Base-by-base conservation (phyloP, 2,888 invertebrate species). In the Labia minor region DNA sequence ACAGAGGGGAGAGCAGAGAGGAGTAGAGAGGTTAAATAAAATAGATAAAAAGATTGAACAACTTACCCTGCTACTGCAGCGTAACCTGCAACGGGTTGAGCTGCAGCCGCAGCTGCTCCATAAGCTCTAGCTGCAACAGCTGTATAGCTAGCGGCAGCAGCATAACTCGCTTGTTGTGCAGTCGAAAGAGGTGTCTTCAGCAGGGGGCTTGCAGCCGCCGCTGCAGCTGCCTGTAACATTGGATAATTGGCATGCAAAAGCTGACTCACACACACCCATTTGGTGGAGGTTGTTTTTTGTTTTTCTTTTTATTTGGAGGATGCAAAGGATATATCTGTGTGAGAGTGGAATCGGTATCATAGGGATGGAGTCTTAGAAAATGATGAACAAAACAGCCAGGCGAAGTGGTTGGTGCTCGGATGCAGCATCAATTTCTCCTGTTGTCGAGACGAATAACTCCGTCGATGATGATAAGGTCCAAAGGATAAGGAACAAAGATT, bases 111-210 rank as follows among this genome's bases (percentile, higher is more conserved):
- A 72, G 85, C 86, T 69, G 89, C 89, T 73, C 87, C 87, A 74
- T 89, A 89, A 72, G 90, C 91, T 72, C 90, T 83, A 72, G 90
- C 90, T 72, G 91, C 91, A 37, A 90, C 91, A 70, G 90, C 90
- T 76, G 91, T 90, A 80, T 91, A 91, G 71, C 89, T 89, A 67
- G 90, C 91, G 73, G 92, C 92, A 70, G 90, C 90, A 76, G 92
- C 90, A 76, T 92, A 91, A 74, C 89, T 89, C 72, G 89, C 89
- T 83, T 92, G 90, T 82, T 90, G 91, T 78, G 90, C 89, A 78
- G 85, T 82, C 78, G 86, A 89, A 80, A 89, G 82, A 77, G 90
- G 90, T 70, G 90, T 88, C 84, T 90, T 90, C 81, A 90, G 81
- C 79, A 91, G 82, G 68, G 90, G 90, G 73, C 86, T 84, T 71